phyloP scores from a whole-genome alignment of 2,113 vertebrate species.

The Tauraco erythrolophus region DNA sequence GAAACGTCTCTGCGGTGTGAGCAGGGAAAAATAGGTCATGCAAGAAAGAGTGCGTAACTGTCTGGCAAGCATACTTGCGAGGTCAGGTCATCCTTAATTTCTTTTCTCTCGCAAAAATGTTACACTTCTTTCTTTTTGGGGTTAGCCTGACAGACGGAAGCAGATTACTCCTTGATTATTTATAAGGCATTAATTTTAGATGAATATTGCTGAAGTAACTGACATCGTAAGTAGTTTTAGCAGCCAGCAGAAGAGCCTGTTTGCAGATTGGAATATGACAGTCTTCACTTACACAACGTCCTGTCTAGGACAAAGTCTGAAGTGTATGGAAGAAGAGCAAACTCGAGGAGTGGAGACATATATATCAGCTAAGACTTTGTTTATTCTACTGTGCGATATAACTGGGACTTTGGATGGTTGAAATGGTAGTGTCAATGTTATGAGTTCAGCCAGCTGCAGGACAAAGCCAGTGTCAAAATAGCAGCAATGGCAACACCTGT shows the following conservation, averaged over 20 bases:
- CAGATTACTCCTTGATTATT: constrained; percentile 72
- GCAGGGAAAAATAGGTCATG: constrained; percentile 53
- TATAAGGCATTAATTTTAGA: constrained; percentile 76
- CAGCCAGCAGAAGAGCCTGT: constrained; percentile 50
- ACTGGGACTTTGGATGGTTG: background rate
- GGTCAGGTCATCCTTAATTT: constrained; percentile 63
- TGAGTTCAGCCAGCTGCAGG: background rate
- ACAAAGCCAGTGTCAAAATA: background rate
- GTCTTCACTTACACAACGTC: background rate
- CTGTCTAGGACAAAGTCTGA: background rate
- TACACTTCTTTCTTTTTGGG: constrained; percentile 52
- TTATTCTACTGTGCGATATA: background rate
- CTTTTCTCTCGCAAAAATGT: constrained; percentile 55
- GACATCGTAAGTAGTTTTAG: constrained; percentile 63
- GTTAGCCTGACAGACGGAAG: constrained; percentile 70
- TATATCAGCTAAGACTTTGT: background rate
- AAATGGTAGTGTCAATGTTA: background rate
- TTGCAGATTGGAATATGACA: constrained; percentile 36
- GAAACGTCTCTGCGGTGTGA: background rate
- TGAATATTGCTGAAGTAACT: constrained; percentile 68
- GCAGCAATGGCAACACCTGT: background rate
- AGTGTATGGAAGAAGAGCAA: background rate
- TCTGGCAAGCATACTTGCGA: constrained; percentile 40
- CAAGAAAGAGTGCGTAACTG: constrained; percentile 4
- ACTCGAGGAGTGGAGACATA: background rate